These are phyloP conservation scores for Stenopsyche tienmushanensis DNA, from an alignment of 1,140 invertebrate species.

Conservation along the genomic window DNA sequence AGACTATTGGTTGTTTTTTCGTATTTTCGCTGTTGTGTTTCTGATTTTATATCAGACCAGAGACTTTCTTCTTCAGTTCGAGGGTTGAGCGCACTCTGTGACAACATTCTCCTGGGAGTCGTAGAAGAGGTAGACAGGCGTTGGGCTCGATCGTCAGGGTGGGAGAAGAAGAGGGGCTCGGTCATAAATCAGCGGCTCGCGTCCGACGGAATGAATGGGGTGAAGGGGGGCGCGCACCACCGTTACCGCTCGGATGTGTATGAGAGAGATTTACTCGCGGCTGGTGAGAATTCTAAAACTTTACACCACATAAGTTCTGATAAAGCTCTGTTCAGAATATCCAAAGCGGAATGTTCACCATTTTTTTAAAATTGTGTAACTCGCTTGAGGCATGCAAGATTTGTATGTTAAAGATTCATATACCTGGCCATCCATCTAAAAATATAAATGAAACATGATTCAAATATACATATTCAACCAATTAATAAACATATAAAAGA, in stretches of 20 bases:
- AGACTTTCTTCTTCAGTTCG: background rate
- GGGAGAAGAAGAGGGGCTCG: constrained; percentile 15
- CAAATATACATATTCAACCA: background rate
- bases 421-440: no score
- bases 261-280: constrained; percentile 37
- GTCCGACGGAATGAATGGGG: constrained; percentile 15
- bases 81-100: background rate
- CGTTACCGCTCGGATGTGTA: constrained; percentile 8
- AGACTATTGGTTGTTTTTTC: no score
- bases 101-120: constrained; percentile 24
- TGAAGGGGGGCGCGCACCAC: background rate
- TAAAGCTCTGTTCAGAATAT: no score
- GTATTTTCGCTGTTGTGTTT: no score
- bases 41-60: no score
- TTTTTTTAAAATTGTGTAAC: no score
- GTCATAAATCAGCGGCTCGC: constrained; percentile 40
- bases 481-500: no score
- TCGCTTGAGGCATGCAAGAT: no score
- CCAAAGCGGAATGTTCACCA: no score
- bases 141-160: constrained; percentile 13
- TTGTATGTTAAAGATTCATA: no score
- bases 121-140: constrained; percentile 28
- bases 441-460: no score
- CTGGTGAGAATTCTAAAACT: constrained; percentile 35
- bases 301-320: no score